A percentile compares a stretch with the other conserved stretches of the same genome.
Conservation (phyloP, 2,797 vertebrate species). For the Liparis tanakae region DNA sequence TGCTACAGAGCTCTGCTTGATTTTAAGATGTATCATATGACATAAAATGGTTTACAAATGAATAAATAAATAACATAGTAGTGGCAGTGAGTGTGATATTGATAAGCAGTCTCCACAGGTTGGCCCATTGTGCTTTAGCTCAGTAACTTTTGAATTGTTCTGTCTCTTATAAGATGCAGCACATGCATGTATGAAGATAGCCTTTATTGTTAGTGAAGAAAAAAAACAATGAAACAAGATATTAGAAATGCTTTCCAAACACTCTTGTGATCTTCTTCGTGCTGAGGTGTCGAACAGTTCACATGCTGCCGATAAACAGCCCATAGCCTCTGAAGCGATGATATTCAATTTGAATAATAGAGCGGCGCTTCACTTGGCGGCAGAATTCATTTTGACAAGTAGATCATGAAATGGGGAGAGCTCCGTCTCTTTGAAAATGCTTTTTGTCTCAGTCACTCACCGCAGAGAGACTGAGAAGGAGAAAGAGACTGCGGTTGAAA, state of each 20-base stretch:
- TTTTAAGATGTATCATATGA: too few relatives aligned
- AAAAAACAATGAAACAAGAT: conserved; percentile 2
- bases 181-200: conserved; percentile 1
- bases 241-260: conserved; percentile 41
- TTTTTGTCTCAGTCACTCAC: conserved; percentile 45
- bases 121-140: background rate
- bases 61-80: too few relatives aligned
- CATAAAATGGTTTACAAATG: too few relatives aligned
- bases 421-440: conserved; percentile 55
- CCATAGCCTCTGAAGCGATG: conserved; percentile 61
- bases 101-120: background rate
- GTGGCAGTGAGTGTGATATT: too few relatives aligned
- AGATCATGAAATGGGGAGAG: conserved; percentile 59
- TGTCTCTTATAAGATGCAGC: background rate
- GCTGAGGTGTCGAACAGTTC: conserved; percentile 51
- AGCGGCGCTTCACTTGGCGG: conserved; percentile 52
- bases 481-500: conserved; percentile 32
- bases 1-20: too few relatives aligned
- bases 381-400: conserved; percentile 70
- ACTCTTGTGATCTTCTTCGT: conserved; percentile 37
- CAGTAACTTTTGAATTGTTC: background rate
- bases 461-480: conserved; percentile 25
- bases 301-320: conserved; percentile 70
- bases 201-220: background rate
- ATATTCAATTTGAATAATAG: conserved; percentile 77